Conservation (phyloP, 2,888 invertebrate species). For the Pseudococcus longispinus region DNA sequence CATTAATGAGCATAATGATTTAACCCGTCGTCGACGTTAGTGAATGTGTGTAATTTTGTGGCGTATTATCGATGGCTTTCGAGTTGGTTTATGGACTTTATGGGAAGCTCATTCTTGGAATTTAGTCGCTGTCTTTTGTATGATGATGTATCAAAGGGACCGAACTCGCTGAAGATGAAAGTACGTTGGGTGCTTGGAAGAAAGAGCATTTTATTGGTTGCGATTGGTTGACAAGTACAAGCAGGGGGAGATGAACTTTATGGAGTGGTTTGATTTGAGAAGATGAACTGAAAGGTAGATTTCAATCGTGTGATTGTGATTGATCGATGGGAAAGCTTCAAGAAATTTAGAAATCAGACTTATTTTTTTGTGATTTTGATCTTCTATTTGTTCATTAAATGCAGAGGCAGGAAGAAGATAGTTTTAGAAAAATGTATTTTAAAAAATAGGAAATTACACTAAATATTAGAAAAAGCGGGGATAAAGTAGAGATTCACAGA, state of each 20-base stretch:
- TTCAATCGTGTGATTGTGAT: neutral
- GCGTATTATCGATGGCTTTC: neutral
- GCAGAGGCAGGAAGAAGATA: too few relatives aligned
- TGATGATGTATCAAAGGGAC: neutral
- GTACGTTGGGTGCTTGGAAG: neutral
- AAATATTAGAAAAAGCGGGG: too few relatives aligned
- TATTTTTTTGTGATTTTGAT: too few relatives aligned
- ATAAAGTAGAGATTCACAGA: too few relatives aligned
- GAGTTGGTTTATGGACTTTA: neutral
- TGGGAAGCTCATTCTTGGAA: neutral
- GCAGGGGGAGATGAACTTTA: neutral
- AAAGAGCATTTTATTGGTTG: neutral
- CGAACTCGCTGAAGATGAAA: neutral
- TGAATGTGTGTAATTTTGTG: neutral
- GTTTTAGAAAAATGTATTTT: too few relatives aligned
- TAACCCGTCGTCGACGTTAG: neutral
- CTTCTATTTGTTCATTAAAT: too few relatives aligned
- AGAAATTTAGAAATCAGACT: too few relatives aligned
- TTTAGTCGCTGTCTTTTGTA: neutral
- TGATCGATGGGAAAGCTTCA: too few relatives aligned
- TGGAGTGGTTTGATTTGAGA: neutral
- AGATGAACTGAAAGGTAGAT: too few relatives aligned
- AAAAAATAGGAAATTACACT: too few relatives aligned
- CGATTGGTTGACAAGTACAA: neutral
- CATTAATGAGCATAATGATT: neutral